Conservation (phyloP, 2,113 vertebrate species). For the Paradisaea rubra region DNA sequence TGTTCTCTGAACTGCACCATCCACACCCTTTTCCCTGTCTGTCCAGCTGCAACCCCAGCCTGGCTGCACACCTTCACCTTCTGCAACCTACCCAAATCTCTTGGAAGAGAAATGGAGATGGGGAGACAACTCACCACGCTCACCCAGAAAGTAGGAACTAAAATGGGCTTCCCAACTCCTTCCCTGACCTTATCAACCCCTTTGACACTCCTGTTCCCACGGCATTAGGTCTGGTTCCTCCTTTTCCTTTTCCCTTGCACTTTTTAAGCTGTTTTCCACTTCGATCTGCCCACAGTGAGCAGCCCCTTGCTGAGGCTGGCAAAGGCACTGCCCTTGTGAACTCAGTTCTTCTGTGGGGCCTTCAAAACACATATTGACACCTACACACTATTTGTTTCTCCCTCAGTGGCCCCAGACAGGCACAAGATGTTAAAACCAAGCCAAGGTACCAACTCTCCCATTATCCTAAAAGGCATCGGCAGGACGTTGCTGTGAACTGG, state of each 20-base stretch:
- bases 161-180: not conserved
- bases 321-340: not conserved
- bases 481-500: not conserved
- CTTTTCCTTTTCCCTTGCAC: not conserved
- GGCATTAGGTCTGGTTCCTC: not conserved
- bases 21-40: not conserved
- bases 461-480: not conserved
- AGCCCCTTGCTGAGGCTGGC: not conserved
- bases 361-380: not conserved
- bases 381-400: not conserved
- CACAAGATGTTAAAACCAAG: not conserved
- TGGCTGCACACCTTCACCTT: not conserved
- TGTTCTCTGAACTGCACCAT: not conserved
- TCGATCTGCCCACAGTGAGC: accelerated
- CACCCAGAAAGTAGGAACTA: not conserved
- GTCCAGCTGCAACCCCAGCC: not conserved
- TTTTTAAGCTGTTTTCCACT: not conserved
- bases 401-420: not conserved
- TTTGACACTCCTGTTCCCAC: not conserved
- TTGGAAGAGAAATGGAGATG: not conserved
- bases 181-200: not conserved
- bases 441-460: not conserved
- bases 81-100: not conserved
- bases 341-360: not conserved
- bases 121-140: accelerated